Percentiles rank a stretch among this genome's conserved stretches.
Conservation (phyloP, 2,797 vertebrate species). For the Nyctibius grandis region DNA sequence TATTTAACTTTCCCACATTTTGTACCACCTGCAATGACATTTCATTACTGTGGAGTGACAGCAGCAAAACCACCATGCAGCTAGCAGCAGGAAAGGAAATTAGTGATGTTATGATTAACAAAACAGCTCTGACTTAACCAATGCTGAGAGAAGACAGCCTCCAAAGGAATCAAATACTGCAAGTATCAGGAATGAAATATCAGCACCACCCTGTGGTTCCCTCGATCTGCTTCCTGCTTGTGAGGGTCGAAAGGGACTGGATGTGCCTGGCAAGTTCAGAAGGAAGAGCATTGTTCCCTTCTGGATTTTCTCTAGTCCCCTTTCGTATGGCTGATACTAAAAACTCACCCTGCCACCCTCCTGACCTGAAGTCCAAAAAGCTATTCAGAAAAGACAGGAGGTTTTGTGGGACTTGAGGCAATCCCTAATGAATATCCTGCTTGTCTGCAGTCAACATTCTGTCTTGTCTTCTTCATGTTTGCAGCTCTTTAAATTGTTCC, state of each 20-base stretch:
- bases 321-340: neutral
- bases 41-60: constrained; percentile 53
- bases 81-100: constrained; percentile 54
- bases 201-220: constrained; percentile 13
- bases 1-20: constrained; percentile 50
- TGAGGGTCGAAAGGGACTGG: neutral
- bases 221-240: neutral
- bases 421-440: neutral
- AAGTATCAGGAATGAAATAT: neutral
- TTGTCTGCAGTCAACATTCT: neutral
- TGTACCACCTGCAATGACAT: constrained; percentile 51
- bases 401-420: neutral
- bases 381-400: neutral
- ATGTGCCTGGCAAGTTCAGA: neutral
- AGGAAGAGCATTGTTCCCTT: neutral
- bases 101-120: constrained; percentile 59
- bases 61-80: constrained; percentile 33
- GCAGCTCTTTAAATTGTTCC: neutral
- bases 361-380: neutral
- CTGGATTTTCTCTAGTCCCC: neutral
- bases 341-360: neutral
- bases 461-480: neutral
- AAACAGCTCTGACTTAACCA: constrained; percentile 22
- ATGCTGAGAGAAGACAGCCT: neutral
- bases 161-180: neutral